Base-by-base conservation (phyloP, 2,113 vertebrate genomes). In the Otocyon megalotis region DNA sequence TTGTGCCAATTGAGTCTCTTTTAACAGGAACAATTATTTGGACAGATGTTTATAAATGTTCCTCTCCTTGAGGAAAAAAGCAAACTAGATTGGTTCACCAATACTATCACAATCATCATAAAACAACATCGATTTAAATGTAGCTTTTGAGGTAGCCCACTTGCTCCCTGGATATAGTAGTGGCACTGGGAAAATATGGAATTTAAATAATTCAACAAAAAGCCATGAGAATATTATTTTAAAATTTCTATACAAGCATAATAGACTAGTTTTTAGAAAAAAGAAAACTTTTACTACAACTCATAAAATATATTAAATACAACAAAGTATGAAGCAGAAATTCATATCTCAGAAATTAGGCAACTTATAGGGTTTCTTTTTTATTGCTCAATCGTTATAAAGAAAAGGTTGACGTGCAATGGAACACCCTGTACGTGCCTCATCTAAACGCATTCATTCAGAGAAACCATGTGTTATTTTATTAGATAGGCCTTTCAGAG, bases 371-470 rank as follows among this genome's bases (percentile, higher is more conserved):
- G 76, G 50, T 94, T 93, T 94, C 9, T 6, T 48, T 80, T 62
- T 32, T 30, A 35, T 88, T n/a, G 48, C 71, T 90, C n/a, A 80
- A 35, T 74, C 74, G 26, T 77, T 56, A 56, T 69, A 95, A 93
- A 95, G 91, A 88, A 97, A 97, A 94, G 76, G 20, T 60, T 48
- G 32, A 26, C 5, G 19, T 72, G 48, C 56, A 22, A 30, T 92
- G 76, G 72, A 95, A 98, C 95, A 97, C 89, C 37, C 93, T 97
- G 97, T 97, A 97, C 93, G 0, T 96, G 97, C 97, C 97, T 97
- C 97, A 60, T 90, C 69, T 91, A 32, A 58, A 77, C 0, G 60
- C 96, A 98, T 98, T 98, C 97, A 98, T 98, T 98, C 98, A 98
- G 97, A 98, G 98, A 98, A 98, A 98, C 89, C 43, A 8, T 63